Base-by-base conservation (phyloP, 1,140 invertebrate species). In the Brachionus manjavacas region DNA sequence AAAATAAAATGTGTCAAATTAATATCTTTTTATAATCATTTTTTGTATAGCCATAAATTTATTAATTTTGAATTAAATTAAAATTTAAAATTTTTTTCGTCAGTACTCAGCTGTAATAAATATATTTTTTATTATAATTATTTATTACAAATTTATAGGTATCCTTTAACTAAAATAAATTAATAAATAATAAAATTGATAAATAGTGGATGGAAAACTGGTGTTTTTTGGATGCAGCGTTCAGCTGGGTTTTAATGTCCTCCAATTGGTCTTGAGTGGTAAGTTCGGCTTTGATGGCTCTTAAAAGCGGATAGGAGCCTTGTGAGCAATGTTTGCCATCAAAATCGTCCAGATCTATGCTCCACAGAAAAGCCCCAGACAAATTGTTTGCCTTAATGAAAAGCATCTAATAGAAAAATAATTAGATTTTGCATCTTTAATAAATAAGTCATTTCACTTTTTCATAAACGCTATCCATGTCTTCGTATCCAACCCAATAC, bases 341-440 rank as follows among this genome's bases (percentile, higher is more conserved):
- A 83, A 87, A 88, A 79, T 88, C 88, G 66, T 88, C 96, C 94
- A 97, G 95, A 86, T 97, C 95, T 0, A 98, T 91, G 0, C 95
- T 96, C 96, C 96, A 98, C 0, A 96, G 93, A 95, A 98, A 97
- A 39, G 96, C 95, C 11, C 96, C 96, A 20, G 93, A 96, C 87
- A 93, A 98, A n/a, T 93, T 94, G 80, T 94, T 94, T 43, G 94
- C 92, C 86, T 96, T 96, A 41, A 98, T 91, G 95, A 95, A 98
- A 60, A 93, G 92, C 92, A 95, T 95, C 95, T 98, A 43, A 25
- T 35, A 28, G 14, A 39, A 46, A 60, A 14, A 84, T 6, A 72
- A 31, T 28, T 87, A 39, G 9, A 7, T 35, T 14, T 43, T 46
- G 31, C 1, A 90, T 68, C 35, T 12, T 16, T 64, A 8, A 64